phyloP scores from a whole-genome alignment of 2,113 vertebrate species.

The Barnardius zonarius region DNA sequence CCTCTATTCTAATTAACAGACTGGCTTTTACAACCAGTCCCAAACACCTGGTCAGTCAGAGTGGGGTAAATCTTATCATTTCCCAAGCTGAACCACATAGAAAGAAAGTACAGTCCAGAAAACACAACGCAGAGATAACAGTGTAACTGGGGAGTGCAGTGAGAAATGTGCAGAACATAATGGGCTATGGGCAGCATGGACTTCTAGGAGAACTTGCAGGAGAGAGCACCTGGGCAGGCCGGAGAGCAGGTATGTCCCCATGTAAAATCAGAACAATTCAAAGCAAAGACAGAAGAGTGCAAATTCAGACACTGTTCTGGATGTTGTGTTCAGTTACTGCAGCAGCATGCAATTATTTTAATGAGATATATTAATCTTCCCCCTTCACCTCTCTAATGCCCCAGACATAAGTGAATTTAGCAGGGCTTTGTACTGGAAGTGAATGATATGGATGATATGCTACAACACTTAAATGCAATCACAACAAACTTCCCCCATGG shows the following conservation, averaged over 20 bases:
- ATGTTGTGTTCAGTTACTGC: not conserved
- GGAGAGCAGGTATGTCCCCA: not conserved
- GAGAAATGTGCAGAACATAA: not conserved
- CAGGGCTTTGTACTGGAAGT: not conserved
- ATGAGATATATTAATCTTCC: conserved; percentile 3
- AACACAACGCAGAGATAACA: not conserved
- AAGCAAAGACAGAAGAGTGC: not conserved
- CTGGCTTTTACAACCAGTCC: not conserved
- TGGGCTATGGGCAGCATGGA: not conserved
- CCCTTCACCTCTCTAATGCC: not conserved
- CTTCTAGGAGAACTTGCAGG: not conserved
- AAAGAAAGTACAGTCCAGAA: not conserved
- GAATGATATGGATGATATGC: not conserved
- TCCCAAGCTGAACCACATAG: not conserved
- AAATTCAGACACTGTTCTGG: not conserved
- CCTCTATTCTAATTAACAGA: not conserved
- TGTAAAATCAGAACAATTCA: not conserved
- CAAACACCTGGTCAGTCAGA: not conserved
- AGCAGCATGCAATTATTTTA: not conserved
- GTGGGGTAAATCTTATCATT: not conserved
- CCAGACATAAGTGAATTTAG: not conserved
- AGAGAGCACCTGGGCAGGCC: not conserved
- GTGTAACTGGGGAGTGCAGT: not conserved
- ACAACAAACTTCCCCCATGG: not conserved
- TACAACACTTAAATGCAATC: conserved; percentile 1